phyloP scores from a whole-genome alignment of 2,888 invertebrate species.

The Busseola fusca region DNA sequence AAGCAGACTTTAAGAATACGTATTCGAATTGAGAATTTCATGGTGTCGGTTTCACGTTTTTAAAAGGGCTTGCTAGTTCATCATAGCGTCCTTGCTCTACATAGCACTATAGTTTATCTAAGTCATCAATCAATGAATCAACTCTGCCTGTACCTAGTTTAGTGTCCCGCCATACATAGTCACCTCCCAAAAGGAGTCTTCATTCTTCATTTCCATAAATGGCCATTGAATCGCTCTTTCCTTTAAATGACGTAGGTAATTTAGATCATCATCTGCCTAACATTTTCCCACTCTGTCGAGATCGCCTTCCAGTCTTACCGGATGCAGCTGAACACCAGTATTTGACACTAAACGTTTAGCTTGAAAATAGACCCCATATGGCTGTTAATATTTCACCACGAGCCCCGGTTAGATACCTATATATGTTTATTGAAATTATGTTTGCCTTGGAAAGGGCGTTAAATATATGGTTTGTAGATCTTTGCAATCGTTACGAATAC shows the following conservation, averaged over 20 bases:
- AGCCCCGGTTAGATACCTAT: too few species aligned
- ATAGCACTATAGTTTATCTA: slow-evolving; percentile 24
- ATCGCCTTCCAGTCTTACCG: background rate
- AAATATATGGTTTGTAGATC: too few species aligned
- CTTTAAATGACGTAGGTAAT: background rate
- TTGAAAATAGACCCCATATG: too few species aligned
- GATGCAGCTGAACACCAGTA: background rate
- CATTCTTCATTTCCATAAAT: background rate
- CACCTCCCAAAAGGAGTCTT: slow-evolving; percentile 6
- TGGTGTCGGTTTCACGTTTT: background rate
- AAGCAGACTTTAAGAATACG: too few species aligned
- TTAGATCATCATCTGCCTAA: background rate
- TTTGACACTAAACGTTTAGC: too few species aligned
- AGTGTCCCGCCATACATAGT: background rate
- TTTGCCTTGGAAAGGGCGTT: too few species aligned
- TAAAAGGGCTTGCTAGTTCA: slow-evolving; percentile 3
- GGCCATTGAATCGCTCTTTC: background rate
- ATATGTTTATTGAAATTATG: too few species aligned
- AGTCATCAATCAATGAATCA: slow-evolving; percentile 22
- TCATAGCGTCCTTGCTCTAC: slow-evolving; percentile 16
- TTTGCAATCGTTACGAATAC: too few species aligned
- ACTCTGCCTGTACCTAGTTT: background rate
- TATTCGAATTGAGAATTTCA: background rate
- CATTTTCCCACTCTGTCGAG: background rate
- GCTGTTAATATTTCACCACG: too few species aligned